Conservation (phyloP, 1,140 invertebrate genomes). For the Triops longicaudatus region DNA sequence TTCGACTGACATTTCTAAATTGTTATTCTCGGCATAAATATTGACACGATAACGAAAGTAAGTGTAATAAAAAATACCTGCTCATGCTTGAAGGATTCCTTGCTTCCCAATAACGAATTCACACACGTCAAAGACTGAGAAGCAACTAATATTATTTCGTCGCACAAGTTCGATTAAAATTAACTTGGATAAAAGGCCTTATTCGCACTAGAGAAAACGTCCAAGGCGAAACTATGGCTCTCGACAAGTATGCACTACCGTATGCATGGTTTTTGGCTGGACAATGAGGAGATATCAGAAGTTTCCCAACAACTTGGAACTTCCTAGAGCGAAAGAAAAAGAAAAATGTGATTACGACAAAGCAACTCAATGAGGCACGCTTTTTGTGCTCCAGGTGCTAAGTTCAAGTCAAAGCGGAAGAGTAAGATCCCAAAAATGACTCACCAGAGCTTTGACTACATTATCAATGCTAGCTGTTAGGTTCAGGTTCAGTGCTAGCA, state of each 20-base stretch:
- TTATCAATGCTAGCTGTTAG: background rate
- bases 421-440: background rate
- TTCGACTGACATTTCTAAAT: no score
- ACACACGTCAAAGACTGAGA: background rate
- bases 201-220: background rate
- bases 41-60: no score
- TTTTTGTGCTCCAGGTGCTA: conserved; percentile 4
- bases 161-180: background rate
- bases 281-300: background rate
- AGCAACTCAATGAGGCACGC: background rate
- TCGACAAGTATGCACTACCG: background rate
- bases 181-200: background rate
- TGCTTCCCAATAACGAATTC: background rate
- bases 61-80: background rate
- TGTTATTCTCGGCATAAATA: no score
- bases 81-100: background rate
- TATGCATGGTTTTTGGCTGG: background rate
- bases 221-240: background rate
- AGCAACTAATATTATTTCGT: background rate
- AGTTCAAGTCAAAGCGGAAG: background rate
- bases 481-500: background rate
- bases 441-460: background rate
- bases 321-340: background rate
- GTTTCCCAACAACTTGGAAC: background rate
- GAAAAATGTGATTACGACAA: background rate